These are phyloP conservation scores for Sebastes cheni DNA, from an alignment of 2,797 vertebrate genomes.

Conservation along the genomic window DNA sequence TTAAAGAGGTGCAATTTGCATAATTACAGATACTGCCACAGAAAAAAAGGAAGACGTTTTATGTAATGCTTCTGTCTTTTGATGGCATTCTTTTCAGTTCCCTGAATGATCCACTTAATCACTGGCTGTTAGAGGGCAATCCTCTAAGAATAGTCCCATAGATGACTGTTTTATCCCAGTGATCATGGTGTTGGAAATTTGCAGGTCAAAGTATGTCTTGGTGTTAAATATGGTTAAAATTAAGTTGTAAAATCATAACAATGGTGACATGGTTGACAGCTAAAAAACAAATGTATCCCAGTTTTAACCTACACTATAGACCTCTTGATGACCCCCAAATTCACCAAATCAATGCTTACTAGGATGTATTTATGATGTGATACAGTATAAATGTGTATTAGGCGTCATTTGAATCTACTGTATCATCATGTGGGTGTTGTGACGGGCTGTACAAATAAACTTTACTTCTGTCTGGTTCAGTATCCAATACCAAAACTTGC, in stretches of 20 bases:
- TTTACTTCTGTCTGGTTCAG: background rate
- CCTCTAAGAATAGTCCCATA: background rate
- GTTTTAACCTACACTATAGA: background rate
- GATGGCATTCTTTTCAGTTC: conserved; percentile 9
- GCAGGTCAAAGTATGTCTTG: background rate
- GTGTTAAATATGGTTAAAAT: background rate
- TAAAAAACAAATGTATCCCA: background rate
- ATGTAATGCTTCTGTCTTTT: conserved; percentile 9
- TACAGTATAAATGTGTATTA: background rate
- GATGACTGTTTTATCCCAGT: background rate
- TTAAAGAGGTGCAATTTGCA: conserved; percentile 52
- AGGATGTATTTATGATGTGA: background rate
- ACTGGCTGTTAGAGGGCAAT: background rate
- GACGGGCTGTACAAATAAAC: background rate
- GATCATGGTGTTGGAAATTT: background rate
- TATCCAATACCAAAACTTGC: background rate
- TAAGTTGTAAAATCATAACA: background rate
- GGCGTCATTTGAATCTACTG: background rate
- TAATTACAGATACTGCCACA: conserved; percentile 43
- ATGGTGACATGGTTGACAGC: background rate
- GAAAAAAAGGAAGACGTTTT: background rate
- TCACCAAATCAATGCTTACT: background rate
- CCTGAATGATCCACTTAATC: background rate
- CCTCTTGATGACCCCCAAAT: background rate
- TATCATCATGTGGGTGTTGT: background rate